phyloP scores from a whole-genome alignment of 2,113 vertebrate genomes.

The Apus apus region DNA sequence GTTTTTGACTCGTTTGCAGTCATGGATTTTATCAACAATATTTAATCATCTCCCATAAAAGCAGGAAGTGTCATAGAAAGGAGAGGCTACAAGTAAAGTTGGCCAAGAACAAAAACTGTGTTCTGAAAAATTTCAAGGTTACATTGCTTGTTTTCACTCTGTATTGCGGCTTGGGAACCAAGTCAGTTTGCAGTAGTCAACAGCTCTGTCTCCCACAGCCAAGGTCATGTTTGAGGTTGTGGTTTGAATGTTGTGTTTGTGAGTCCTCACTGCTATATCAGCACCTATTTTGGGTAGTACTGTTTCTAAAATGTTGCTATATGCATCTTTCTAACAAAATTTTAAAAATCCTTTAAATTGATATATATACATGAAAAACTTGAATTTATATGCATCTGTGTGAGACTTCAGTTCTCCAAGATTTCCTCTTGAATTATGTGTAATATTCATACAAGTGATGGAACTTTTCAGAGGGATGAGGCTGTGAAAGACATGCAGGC shows the following conservation, averaged over 20 bases:
- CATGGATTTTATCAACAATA: background rate
- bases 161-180: slow-evolving; percentile 18
- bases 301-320: background rate
- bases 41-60: slow-evolving; percentile 11
- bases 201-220: background rate
- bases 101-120: slow-evolving; percentile 20
- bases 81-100: background rate
- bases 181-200: background rate
- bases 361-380: background rate
- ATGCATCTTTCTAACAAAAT: background rate
- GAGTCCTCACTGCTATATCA: background rate
- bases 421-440: background rate
- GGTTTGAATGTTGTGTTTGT: background rate
- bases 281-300: background rate
- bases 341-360: background rate
- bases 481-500: background rate
- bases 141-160: slow-evolving; percentile 38
- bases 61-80: slow-evolving; percentile 38
- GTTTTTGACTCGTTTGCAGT: slow-evolving; percentile 31
- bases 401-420: background rate
- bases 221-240: slow-evolving; percentile 26
- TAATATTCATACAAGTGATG: background rate
- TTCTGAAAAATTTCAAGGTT: slow-evolving; percentile 63
- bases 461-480: background rate
- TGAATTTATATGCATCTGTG: background rate